Percentiles rank a stretch among this genome's conserved stretches.
phyloP scores from a whole-genome alignment of 2,888 invertebrate species.

The Podabrus alpinus region DNA sequence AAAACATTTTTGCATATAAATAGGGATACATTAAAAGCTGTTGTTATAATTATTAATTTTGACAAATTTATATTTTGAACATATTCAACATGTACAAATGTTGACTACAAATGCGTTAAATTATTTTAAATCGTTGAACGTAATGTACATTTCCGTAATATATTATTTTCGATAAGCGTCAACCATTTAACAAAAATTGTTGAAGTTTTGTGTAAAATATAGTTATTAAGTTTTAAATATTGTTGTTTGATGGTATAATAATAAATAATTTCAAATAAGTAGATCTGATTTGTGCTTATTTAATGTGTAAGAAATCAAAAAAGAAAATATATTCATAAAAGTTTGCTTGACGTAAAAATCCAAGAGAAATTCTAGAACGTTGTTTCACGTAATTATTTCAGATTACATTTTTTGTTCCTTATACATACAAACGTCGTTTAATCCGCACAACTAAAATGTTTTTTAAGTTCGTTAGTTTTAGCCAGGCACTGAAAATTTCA shows the following conservation, averaged over 20 bases:
- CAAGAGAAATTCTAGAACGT: not conserved
- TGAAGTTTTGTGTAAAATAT: not conserved
- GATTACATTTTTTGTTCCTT: not conserved
- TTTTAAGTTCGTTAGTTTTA: not conserved
- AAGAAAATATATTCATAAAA: not conserved
- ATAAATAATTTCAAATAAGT: constrained; percentile 1
- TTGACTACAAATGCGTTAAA: not conserved
- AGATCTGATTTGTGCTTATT: not conserved
- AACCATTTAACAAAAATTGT: not conserved
- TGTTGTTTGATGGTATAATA: not conserved
- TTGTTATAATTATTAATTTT: constrained; percentile 12
- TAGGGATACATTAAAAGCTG: constrained; percentile 7
- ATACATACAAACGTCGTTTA: not conserved
- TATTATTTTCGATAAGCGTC: not conserved
- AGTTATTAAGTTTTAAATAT: not conserved
- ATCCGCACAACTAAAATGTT: not conserved
- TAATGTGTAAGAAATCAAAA: not conserved
- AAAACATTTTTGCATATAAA: constrained; percentile 16
- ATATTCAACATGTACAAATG: not conserved
- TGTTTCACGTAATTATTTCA: constrained; percentile 1
- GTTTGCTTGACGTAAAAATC: not conserved
- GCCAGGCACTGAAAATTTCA: not conserved
- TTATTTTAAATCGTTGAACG: not conserved
- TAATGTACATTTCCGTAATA: not conserved
- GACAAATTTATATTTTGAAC: constrained; percentile 3